phyloP scores from a whole-genome alignment of 2,113 vertebrate species.

The Sebastes fasciatus region DNA sequence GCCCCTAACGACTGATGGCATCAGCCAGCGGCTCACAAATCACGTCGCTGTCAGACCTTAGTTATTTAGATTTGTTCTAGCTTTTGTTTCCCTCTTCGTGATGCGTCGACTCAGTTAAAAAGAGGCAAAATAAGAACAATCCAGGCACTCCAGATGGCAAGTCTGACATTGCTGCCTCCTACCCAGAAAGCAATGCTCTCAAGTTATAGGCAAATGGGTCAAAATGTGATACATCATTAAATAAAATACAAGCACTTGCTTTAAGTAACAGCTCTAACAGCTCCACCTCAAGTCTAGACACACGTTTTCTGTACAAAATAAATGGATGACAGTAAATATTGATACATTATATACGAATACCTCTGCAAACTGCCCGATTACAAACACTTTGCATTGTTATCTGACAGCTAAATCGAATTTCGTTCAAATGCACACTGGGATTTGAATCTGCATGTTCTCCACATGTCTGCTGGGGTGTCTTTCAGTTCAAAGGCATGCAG shows the following conservation, averaged over 20 bases:
- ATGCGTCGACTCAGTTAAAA: slow-evolving; percentile 16
- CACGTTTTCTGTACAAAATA: not conserved
- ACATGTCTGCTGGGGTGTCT: not conserved
- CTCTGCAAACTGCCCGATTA: not conserved
- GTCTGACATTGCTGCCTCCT: not conserved
- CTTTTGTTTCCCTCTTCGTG: not conserved
- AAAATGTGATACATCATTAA: slow-evolving; percentile 11
- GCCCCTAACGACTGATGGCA: not conserved
- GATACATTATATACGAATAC: not conserved
- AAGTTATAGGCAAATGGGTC: slow-evolving; percentile 5
- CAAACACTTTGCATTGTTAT: not conserved
- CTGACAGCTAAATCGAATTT: not conserved
- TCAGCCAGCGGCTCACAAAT: not conserved
- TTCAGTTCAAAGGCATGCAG: not conserved
- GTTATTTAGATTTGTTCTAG: slow-evolving; percentile 6
- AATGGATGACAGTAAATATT: not conserved
- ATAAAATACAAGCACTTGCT: not conserved
- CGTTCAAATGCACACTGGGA: not conserved
- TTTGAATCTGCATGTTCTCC: not conserved
- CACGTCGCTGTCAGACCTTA: not conserved
- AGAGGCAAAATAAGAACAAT: slow-evolving; percentile 11
- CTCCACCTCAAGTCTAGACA: not conserved
- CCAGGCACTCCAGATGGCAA: slow-evolving; percentile 4
- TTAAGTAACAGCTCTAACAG: not conserved
- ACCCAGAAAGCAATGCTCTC: slow-evolving; percentile 10